Base-by-base conservation (phyloP, 2,797 vertebrate genomes). In the Scyliorhinus canicula region DNA sequence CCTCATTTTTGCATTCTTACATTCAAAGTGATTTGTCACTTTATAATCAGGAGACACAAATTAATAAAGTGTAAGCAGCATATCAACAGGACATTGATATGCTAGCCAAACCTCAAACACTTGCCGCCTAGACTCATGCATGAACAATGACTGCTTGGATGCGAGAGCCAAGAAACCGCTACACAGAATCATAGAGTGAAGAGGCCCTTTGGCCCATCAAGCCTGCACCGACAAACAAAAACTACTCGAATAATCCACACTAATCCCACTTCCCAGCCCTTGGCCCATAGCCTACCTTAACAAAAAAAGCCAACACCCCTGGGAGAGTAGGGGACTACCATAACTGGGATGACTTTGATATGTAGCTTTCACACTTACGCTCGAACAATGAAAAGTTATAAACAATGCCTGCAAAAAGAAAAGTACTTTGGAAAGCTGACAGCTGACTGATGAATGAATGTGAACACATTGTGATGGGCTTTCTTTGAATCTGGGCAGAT, bases 371-470 rank as follows among this genome's bases (percentile, higher is more conserved):
- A 60, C 31, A 60, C 60, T 63, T 65, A 3, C 28, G 60, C 40
- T 28, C 65, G 7, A 44, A 65, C 57, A 12, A 65, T 65, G 19
- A 12, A 91, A 91, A 91, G 63, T 91, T 44, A 44, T 57, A 88
- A 8, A 88, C 50, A 86, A 35, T 5, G 52, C 31, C 12, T n/a
- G 31, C 55, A 35, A 86, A 55, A 90, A n/a, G 31, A n/a, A 60
- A 57, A 57, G 31, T 91, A 12, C n/a, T 65, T 91, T 65, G n/a
- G 19, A 65, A 40, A 91, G 21, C n/a, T 91, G 60, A 91, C 88
- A 91, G n/a, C 44, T 91, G 88, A 91, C 88, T 44, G 88, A 91
- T 91, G 60, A 91, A 91, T 65, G 88, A 65, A 63, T 9, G 88
- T 40, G 63, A 91, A 91, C 60, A 44, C 60, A 65, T 65, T 91